These are phyloP conservation scores for Fratercula arctica DNA, from an alignment of 2,797 vertebrate species.

Conservation along the genomic window DNA sequence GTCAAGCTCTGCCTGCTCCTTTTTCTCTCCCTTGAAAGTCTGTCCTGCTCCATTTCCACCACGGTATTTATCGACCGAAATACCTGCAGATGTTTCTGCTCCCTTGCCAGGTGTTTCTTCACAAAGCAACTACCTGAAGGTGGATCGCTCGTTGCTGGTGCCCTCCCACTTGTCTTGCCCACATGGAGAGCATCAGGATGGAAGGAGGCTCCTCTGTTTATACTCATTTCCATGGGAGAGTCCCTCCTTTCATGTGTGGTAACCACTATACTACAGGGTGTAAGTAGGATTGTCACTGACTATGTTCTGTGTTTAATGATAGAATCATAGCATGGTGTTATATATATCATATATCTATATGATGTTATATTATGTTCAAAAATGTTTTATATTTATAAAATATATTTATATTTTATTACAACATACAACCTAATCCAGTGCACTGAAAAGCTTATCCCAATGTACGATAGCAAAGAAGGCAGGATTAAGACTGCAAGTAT, in stretches of 20 bases:
- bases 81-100: neutral
- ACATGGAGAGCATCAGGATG: neutral
- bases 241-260: neutral
- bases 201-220: neutral
- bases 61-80: neutral
- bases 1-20: neutral
- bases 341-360: too few relatives aligned
- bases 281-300: neutral
- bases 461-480: neutral
- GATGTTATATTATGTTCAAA: neutral
- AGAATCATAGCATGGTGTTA: too few relatives aligned
- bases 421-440: neutral
- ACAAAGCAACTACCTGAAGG: neutral
- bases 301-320: neutral
- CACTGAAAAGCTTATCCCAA: neutral
- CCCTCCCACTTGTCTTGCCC: neutral
- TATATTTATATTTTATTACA: neutral
- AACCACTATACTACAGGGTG: neutral
- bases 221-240: neutral
- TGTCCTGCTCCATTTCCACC: neutral
- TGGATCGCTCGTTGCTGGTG: neutral
- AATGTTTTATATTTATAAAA: neutral
- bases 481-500: neutral
- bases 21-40: neutral
- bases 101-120: neutral